Evolutionary conservation across 2,113 vertebrate genomes (phyloP).

Genomic region (Elephantulus edwardii): DNA sequence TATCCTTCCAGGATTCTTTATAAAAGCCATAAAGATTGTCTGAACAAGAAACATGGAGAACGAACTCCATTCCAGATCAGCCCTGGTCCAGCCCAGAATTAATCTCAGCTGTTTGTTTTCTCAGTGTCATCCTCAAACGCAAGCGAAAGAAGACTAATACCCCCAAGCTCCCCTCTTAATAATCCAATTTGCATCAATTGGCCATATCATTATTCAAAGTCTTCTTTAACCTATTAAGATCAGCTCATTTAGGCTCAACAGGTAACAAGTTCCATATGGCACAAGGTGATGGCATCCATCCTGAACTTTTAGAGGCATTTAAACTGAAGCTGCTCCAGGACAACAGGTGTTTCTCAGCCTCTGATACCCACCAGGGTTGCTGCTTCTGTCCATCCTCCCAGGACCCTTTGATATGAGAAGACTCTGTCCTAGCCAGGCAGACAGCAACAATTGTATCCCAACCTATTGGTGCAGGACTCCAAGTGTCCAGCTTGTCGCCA

Average conservation of each 20-base stretch:
- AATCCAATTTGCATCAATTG: slow-evolving; percentile 67
- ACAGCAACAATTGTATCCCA: neutral
- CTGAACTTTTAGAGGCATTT: neutral
- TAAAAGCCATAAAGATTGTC: slow-evolving; percentile 12
- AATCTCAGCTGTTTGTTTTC: neutral
- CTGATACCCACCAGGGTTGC: neutral
- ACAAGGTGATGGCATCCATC: neutral
- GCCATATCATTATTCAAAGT: slow-evolving; percentile 43
- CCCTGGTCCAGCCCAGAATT: neutral
- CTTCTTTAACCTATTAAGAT: slow-evolving; percentile 36
- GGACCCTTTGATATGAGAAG: neutral
- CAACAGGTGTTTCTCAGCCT: neutral
- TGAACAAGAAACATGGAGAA: neutral
- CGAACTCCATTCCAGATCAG: neutral
- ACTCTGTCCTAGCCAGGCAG: neutral
- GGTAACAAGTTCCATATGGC: slow-evolving; percentile 47
- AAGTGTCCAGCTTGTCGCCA: neutral
- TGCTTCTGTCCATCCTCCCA: neutral
- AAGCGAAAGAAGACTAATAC: neutral
- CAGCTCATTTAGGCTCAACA: neutral
- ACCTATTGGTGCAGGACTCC: rapidly evolving
- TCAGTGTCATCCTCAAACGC: neutral
- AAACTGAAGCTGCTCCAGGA: neutral
- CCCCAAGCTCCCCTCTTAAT: slow-evolving; percentile 44
- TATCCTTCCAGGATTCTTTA: slow-evolving; percentile 28